Percentiles rank a stretch among this genome's conserved stretches.
Conservation (phyloP, 2,888 invertebrate species). For the Amaurobius ferox region DNA sequence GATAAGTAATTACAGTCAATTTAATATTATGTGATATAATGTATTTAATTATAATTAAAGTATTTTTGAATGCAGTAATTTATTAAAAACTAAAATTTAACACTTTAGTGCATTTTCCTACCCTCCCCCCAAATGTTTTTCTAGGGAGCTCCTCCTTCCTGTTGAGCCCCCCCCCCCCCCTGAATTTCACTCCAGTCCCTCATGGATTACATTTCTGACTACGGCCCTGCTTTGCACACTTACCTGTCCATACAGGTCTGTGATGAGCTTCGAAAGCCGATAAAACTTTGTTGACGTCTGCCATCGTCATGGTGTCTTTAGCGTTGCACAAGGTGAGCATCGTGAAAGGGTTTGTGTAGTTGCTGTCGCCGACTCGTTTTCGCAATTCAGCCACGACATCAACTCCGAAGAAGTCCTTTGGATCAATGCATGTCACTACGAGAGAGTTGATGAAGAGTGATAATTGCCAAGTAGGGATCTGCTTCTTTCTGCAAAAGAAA, state of each 20-base stretch:
- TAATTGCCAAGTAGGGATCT: background rate
- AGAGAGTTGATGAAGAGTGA: background rate
- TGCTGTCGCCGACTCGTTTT: background rate
- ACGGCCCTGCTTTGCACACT: too few species aligned
- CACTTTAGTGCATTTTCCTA: too few species aligned
- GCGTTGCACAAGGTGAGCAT: background rate
- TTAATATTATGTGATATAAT: too few species aligned
- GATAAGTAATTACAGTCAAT: too few species aligned
- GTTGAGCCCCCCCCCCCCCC: too few species aligned
- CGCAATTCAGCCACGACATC: background rate
- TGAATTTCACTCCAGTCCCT: too few species aligned
- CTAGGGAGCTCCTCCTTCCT: too few species aligned
- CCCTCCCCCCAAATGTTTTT: too few species aligned
- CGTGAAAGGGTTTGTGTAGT: background rate
- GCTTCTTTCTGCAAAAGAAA: background rate
- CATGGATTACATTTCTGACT: too few species aligned
- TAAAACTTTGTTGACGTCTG: background rate
- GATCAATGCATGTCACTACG: background rate
- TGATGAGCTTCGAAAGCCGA: background rate
- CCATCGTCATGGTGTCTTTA: background rate
- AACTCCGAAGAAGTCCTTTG: background rate
- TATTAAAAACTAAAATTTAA: too few species aligned
- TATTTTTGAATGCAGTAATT: too few species aligned
- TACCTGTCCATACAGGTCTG: background rate
- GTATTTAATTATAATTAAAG: too few species aligned